phyloP scores from a whole-genome alignment of 2,797 vertebrate genomes.

The Limnodromus scolopaceus region DNA sequence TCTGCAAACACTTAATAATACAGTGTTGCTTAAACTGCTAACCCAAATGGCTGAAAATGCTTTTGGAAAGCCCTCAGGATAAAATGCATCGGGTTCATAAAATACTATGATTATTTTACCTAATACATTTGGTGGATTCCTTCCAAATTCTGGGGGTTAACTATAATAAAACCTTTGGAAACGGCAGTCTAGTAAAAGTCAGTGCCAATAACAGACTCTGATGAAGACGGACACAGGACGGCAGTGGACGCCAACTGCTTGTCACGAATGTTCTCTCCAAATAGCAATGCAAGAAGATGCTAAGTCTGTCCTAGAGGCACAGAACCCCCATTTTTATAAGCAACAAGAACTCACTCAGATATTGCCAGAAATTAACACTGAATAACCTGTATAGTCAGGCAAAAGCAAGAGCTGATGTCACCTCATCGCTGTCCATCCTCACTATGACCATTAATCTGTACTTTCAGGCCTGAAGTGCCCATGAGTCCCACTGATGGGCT shows the following conservation, averaged over 20 bases:
- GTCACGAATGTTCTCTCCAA: neutral
- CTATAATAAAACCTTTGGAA: conserved; percentile 17
- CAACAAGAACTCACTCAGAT: neutral
- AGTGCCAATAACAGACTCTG: neutral
- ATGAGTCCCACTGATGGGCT: fast-evolving
- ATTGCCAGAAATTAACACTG: neutral
- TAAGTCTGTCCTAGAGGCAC: neutral
- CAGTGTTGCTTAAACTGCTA: neutral
- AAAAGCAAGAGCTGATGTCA: neutral
- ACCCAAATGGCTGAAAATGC: neutral
- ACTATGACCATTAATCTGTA: too few species aligned
- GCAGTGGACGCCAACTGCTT: neutral
- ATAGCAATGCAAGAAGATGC: neutral
- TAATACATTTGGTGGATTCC: neutral
- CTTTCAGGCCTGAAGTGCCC: neutral
- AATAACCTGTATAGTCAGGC: neutral
- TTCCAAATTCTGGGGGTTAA: neutral
- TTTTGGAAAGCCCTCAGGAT: neutral
- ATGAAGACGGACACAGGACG: neutral
- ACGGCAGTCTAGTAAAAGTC: neutral
- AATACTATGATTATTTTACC: neutral
- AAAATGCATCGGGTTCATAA: neutral
- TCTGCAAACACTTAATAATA: conserved; percentile 30
- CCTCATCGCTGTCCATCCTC: fast-evolving
- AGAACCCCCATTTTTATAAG: neutral